Evolutionary conservation across 2,888 invertebrate genomes (phyloP).

Genomic region (Polyommatus iphigenia): DNA sequence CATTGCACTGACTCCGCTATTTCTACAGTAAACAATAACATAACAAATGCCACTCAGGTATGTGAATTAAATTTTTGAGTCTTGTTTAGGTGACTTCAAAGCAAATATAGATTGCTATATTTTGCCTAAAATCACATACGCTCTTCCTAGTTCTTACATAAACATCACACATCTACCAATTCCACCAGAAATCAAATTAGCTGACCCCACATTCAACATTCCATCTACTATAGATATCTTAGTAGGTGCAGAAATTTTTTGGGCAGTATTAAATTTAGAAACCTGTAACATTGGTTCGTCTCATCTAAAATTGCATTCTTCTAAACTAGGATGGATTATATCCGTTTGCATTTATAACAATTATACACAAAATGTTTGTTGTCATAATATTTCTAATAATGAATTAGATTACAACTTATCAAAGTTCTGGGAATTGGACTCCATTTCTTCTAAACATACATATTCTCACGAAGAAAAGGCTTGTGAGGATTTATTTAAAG

Average conservation of each 20-base stretch:
- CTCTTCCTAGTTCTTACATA: conserved; percentile 37
- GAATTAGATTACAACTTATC: too few relatives aligned
- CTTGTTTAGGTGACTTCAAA: conserved; percentile 35
- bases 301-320: background rate
- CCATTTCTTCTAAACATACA: too few relatives aligned
- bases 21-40: conserved; percentile 39
- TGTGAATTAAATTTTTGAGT: conserved; percentile 36
- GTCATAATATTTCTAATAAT: too few relatives aligned
- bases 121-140: conserved; percentile 37
- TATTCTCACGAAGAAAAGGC: too few relatives aligned
- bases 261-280: conserved; percentile 36
- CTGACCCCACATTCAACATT: conserved; percentile 41
- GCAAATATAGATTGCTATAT: conserved; percentile 37
- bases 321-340: too few relatives aligned
- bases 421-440: too few relatives aligned
- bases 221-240: conserved; percentile 42
- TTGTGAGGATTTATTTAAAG: too few relatives aligned
- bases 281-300: conserved; percentile 34
- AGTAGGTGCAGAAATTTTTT: conserved; percentile 43
- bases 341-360: too few relatives aligned
- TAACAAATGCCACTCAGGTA: conserved; percentile 35
- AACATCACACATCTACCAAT: conserved; percentile 37
- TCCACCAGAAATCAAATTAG: conserved; percentile 39
- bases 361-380: too few relatives aligned
- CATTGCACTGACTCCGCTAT: background rate